A percentile compares a stretch with the other conserved stretches of the same genome.
phyloP scores from a whole-genome alignment of 2,113 vertebrate species.

The Genyomyrus donnyi region DNA sequence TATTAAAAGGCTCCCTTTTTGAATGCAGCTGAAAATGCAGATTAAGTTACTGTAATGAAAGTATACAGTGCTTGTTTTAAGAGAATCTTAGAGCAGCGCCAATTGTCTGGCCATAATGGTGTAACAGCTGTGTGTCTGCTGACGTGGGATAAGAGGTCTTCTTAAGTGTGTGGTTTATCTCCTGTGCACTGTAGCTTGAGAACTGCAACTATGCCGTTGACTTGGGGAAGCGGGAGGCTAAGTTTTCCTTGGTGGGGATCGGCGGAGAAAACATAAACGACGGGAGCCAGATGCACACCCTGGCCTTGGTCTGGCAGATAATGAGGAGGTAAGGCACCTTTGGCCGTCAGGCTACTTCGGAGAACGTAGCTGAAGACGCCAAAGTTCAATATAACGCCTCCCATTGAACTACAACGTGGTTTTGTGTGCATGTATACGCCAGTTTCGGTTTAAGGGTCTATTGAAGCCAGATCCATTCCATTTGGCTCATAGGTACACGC shows the following conservation, averaged over 20 bases:
- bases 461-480: constrained; percentile 23
- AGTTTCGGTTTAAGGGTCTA: neutral
- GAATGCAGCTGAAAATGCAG: neutral
- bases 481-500: constrained; percentile 70
- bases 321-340: constrained; percentile 80
- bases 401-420: neutral
- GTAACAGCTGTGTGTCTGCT: neutral
- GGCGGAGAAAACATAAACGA: constrained; percentile 85
- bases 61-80: neutral
- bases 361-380: neutral
- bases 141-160: no score
- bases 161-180: neutral
- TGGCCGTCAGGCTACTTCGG: neutral
- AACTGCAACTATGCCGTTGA: constrained; percentile 94
- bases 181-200: constrained; percentile 68
- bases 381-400: neutral
- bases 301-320: constrained; percentile 91
- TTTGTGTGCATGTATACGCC: neutral
- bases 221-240: constrained; percentile 75
- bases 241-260: constrained; percentile 92
- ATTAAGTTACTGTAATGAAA: neutral
- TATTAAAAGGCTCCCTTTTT: neutral
- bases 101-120: neutral
- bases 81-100: neutral
- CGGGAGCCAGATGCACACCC: constrained; percentile 77